Evolutionary conservation across 2,888 invertebrate genomes (phyloP), one percentile per base, ranked within the genome.

Genomic region (Lasioglossum villosulum): DNA sequence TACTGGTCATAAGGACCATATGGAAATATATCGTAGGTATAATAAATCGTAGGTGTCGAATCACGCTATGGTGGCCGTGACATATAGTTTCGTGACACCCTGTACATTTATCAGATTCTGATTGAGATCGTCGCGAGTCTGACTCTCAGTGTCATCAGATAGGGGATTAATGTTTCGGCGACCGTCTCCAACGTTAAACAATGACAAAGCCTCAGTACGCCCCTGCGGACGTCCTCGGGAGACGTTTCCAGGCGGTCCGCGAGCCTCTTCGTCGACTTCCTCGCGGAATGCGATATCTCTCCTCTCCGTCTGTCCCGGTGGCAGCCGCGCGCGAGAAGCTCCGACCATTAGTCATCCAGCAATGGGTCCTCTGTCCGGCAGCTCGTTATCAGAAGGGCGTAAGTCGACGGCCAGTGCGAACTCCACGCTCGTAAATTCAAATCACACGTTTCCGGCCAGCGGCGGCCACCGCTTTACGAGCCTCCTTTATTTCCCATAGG

Each of bases 361-460:
- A 90, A 90, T 91, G 90, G 90, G 85, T 88, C 91, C 90, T 88
- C 88, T 90, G 90, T 90, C 91, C 88, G 75, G 88, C 85, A 81
- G 84, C 90, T 89, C 85, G 82, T 84, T 86, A 87, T 83, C 91
- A 76, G 85, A 89, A 89, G 83, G 83, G 79, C 90, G 89, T 81
- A 89, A 82, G 84, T 89, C 86, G 88, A 56, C 86, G 79, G 79
- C 48, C 88, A 84, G 81, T 75, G 83, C 89, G 88, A 86, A 91
- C 77, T 86, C 72, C 75, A 66, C 77, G 75, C 90, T 87, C 87
- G 90, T 86, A 86, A 91, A 87, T 87, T 86, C 90, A 83, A 86
- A 91, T 91, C 88, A 89, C 89, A 83, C 88, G 81, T 85, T 89
- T 89, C 89, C 89, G 86, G 83, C 75, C 72, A 71, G 39, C 72